These are phyloP conservation scores for Hippocampus kuda DNA, from an alignment of 2,797 vertebrate genomes.

Conservation along the genomic window DNA sequence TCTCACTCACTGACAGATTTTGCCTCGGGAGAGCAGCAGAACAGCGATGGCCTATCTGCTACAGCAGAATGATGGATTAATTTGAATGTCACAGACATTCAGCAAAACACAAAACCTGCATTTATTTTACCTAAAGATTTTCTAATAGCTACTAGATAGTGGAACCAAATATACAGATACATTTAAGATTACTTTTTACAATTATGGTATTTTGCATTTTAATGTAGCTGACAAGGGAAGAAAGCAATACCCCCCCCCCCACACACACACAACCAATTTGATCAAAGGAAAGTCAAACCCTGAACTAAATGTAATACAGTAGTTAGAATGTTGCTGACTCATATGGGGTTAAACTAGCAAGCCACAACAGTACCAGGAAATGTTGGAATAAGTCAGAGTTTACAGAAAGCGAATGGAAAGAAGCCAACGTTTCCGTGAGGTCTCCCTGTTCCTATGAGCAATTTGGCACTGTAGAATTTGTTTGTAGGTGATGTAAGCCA, in stretches of 20 bases:
- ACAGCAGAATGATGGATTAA: neutral
- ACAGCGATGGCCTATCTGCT: neutral
- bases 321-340: neutral
- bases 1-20: slow-evolving; percentile 1
- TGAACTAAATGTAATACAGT: neutral
- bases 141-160: neutral
- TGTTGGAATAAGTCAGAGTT: slow-evolving; percentile 21
- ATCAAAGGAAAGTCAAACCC: neutral
- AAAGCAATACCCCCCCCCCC: neutral
- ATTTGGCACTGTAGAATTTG: neutral
- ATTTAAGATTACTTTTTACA: neutral
- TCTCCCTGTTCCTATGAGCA: neutral
- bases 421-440: neutral
- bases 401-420: slow-evolving; percentile 3
- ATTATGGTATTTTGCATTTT: neutral
- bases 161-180: neutral
- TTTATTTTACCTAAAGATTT: neutral
- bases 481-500: neutral
- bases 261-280: neutral
- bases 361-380: slow-evolving; percentile 32
- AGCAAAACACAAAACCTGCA: neutral
- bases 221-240: neutral
- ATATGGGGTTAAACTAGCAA: slow-evolving; percentile 9
- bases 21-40: neutral
- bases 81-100: neutral